Conservation (phyloP, 1,140 invertebrate species). For the Telenomus remus region DNA sequence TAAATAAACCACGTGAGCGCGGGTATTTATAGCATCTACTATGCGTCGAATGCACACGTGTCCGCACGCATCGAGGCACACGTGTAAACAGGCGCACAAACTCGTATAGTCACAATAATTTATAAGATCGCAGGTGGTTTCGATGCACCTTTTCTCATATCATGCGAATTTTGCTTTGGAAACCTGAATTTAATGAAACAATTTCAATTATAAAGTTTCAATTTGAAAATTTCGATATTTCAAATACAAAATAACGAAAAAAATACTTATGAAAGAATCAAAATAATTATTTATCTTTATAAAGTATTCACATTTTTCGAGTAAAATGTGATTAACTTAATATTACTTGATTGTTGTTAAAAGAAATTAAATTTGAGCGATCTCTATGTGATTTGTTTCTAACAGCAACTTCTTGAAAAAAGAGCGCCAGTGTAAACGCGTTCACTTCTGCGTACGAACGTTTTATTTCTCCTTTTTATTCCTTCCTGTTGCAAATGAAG, state of each 20-base stretch:
- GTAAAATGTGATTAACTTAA: background rate
- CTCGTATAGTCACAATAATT: slow-evolving; percentile 13
- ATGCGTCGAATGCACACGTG: slow-evolving; percentile 38
- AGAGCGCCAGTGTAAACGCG: too few species aligned
- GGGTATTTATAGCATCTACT: slow-evolving; percentile 32
- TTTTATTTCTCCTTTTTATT: slow-evolving; percentile 34
- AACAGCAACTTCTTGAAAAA: too few species aligned
- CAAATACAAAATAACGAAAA: too few species aligned
- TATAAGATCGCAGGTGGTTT: slow-evolving; percentile 27
- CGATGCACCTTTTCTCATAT: background rate
- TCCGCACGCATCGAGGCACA: slow-evolving; percentile 38
- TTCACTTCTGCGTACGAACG: too few species aligned
- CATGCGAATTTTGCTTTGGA: slow-evolving; percentile 1
- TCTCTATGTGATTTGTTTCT: too few species aligned
- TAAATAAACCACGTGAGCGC: slow-evolving; percentile 27
- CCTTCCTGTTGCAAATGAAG: slow-evolving; percentile 33
- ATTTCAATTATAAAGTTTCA: too few species aligned
- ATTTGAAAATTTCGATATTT: too few species aligned
- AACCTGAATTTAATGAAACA: background rate
- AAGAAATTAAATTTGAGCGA: too few species aligned
- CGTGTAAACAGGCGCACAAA: slow-evolving; percentile 29
- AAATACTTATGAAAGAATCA: too few species aligned
- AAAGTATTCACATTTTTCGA: too few species aligned
- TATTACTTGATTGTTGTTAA: too few species aligned
- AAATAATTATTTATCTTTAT: too few species aligned